Conservation (phyloP, 2,113 vertebrate genomes). For the Sinocyclocheilus anophthalmus region DNA sequence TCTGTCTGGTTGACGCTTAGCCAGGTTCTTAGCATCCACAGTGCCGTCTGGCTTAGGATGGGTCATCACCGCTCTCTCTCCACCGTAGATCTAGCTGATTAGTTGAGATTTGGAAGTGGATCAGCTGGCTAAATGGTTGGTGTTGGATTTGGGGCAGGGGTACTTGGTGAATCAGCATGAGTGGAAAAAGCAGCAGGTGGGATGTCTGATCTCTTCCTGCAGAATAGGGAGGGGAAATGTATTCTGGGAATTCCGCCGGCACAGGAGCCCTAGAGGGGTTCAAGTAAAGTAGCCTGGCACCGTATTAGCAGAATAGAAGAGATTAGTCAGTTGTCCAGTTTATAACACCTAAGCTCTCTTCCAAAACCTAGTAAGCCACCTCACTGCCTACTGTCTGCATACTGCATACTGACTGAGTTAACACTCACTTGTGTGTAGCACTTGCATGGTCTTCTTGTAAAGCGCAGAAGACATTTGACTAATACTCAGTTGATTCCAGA, state of each 20-base stretch:
- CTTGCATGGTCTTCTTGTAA: neutral
- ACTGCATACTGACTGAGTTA: neutral
- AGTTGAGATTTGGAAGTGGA: conserved; percentile 6
- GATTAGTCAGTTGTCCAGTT: conserved; percentile 31
- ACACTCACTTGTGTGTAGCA: neutral
- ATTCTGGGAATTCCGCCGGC: neutral
- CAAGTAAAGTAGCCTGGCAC: conserved; percentile 20
- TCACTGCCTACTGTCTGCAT: neutral
- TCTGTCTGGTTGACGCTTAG: conserved; percentile 1
- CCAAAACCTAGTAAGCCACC: neutral
- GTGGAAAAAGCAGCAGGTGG: conserved; percentile 38
- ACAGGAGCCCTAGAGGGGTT: conserved; percentile 17
- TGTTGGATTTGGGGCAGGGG: conserved; percentile 18
- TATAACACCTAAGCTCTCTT: conserved; percentile 4
- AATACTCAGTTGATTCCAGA: neutral
- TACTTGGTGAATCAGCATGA: conserved; percentile 39
- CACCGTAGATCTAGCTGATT: neutral
- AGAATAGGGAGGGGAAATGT: neutral
- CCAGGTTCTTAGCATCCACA: neutral
- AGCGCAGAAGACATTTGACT: neutral
- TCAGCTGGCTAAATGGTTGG: neutral
- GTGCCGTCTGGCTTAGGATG: conserved; percentile 1
- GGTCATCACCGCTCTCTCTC: neutral
- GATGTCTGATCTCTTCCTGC: conserved; percentile 28
- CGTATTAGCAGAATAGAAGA: neutral